phyloP scores from a whole-genome alignment of 2,888 invertebrate genomes.

The Orthosia cruda region DNA sequence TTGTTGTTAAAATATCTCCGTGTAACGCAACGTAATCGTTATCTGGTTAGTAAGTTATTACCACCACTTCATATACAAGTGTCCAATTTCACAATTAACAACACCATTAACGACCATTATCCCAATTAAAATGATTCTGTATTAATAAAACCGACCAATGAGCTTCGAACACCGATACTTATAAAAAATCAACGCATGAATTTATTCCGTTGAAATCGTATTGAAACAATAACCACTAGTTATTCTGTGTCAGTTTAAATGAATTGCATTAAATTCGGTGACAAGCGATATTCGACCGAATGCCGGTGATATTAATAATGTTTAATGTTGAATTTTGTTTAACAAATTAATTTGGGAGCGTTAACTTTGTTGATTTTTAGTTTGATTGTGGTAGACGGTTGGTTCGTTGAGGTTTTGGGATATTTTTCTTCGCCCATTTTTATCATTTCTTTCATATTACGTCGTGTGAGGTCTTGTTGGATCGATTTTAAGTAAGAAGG shows the following conservation, averaged over 20 bases:
- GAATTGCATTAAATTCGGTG: conserved; percentile 55
- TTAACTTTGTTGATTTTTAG: conserved; percentile 22
- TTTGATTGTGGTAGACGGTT: neutral
- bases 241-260: conserved; percentile 55
- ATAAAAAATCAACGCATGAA: conserved; percentile 51
- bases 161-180: conserved; percentile 14
- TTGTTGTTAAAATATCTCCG: neutral
- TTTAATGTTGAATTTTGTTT: conserved; percentile 28
- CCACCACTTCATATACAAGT: neutral
- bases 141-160: conserved; percentile 27
- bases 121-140: conserved; percentile 31
- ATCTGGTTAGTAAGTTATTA: conserved; percentile 1
- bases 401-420: conserved; percentile 2
- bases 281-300: conserved; percentile 40
- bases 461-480: no score
- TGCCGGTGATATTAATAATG: conserved; percentile 27
- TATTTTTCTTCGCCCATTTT: neutral
- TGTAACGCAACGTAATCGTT: neutral
- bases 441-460: neutral
- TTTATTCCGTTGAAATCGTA: conserved; percentile 46
- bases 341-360: conserved; percentile 7
- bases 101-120: conserved; percentile 25
- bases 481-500: neutral
- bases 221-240: conserved; percentile 49
- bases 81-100: conserved; percentile 24